These are phyloP conservation scores for Baronia brevicornis DNA, from an alignment of 2,888 invertebrate genomes.

Conservation along the genomic window DNA sequence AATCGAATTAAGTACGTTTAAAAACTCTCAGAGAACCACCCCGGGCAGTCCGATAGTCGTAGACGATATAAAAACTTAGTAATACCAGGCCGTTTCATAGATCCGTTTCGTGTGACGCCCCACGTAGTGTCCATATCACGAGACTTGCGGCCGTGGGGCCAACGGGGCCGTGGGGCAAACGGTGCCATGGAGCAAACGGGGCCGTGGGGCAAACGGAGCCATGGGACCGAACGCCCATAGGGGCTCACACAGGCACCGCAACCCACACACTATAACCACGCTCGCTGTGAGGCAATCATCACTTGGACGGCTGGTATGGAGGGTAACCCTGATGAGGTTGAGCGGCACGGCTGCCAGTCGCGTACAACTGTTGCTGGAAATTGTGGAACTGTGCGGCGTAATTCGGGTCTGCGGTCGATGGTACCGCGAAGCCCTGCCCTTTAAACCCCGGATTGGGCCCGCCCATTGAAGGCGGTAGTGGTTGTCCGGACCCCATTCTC, in stretches of 20 bases:
- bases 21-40: conserved; percentile 10
- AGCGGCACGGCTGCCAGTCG: conserved; percentile 77
- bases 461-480: conserved; percentile 86
- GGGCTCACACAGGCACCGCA: conserved; percentile 9
- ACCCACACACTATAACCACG: conserved; percentile 16
- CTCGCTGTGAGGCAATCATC: conserved; percentile 36
- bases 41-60: conserved; percentile 17
- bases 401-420: conserved; percentile 90
- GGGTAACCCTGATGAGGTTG: conserved; percentile 65
- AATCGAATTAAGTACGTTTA: conserved; percentile 35
- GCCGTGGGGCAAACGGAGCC: too few relatives aligned
- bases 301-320: conserved; percentile 68
- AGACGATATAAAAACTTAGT: conserved; percentile 21
- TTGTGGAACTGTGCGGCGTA: conserved; percentile 97
- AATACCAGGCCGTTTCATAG: conserved; percentile 25
- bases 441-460: conserved; percentile 81
- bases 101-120: conserved; percentile 17
- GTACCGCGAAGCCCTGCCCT: conserved; percentile 87
- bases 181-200: too few relatives aligned
- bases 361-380: conserved; percentile 96
- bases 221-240: too few relatives aligned
- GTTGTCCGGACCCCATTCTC: conserved; percentile 77
- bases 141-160: conserved; percentile 6
- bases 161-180: too few relatives aligned
- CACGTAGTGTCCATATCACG: conserved; percentile 17